These are phyloP conservation scores for Prionailurus bengalensis DNA, from an alignment of 2,113 vertebrate genomes.

Conservation along the genomic window DNA sequence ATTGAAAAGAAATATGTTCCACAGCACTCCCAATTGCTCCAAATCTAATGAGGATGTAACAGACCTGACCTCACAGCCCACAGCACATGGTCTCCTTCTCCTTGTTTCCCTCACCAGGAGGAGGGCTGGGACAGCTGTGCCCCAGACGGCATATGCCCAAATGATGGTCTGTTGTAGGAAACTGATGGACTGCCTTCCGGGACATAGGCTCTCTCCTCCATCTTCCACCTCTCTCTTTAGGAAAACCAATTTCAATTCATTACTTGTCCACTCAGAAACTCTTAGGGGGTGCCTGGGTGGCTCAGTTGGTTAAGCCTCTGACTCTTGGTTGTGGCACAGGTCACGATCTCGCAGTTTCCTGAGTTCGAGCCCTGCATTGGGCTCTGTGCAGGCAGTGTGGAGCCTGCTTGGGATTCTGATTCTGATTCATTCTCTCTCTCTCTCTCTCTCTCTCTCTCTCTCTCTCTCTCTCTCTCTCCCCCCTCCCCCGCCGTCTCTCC, in stretches of 20 bases:
- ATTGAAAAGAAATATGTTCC: neutral
- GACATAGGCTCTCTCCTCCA: neutral
- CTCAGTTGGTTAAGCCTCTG: no score
- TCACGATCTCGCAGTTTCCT: no score
- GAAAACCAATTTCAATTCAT: conserved; percentile 18
- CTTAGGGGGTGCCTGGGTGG: no score
- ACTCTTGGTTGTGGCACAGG: no score
- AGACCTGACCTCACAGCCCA: neutral
- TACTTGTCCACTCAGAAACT: neutral
- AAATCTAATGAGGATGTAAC: neutral
- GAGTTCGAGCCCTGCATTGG: no score
- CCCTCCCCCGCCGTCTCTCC: no score
- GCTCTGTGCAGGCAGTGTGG: no score
- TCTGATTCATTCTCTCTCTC: no score
- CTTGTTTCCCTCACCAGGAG: neutral
- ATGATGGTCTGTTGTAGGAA: neutral
- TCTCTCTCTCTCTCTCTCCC: no score
- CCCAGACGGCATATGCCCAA: neutral
- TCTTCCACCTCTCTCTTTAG: neutral
- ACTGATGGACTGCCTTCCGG: neutral
- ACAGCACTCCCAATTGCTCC: neutral
- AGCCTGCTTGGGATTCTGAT: no score
- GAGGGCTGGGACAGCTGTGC: neutral
- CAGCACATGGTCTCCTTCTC: neutral
- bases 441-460: no score